Conservation (phyloP, 1,140 invertebrate genomes). For the Dinothrombium tinctorium region DNA sequence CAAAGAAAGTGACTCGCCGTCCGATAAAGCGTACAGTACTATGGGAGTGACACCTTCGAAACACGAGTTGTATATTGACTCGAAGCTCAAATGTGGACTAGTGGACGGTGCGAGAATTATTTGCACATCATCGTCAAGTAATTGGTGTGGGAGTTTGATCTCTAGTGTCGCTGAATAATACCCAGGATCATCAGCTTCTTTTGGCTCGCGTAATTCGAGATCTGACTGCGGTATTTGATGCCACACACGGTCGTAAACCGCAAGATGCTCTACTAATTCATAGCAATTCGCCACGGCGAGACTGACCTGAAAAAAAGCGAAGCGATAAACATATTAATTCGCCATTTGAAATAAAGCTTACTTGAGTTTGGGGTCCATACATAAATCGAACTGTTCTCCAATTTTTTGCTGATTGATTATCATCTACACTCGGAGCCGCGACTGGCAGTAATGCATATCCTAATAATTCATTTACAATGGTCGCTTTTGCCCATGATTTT, state of each 20-base stretch:
- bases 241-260: slow-evolving; percentile 32
- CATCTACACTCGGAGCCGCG: too few relatives aligned
- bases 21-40: too few relatives aligned
- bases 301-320: slow-evolving; percentile 41
- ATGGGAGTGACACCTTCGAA: too few relatives aligned
- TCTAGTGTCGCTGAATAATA: slow-evolving; percentile 43
- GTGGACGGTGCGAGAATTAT: slow-evolving; percentile 42
- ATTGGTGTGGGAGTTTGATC: slow-evolving; percentile 39
- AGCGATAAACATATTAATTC: slow-evolving; percentile 33
- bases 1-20: too few relatives aligned
- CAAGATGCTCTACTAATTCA: slow-evolving; percentile 41
- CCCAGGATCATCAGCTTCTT: slow-evolving; percentile 17
- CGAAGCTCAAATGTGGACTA: slow-evolving; percentile 17
- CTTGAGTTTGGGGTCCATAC: too few relatives aligned
- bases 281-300: slow-evolving; percentile 44
- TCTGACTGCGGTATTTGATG: slow-evolving; percentile 36
- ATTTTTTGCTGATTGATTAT: too few relatives aligned
- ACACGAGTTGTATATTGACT: too few relatives aligned
- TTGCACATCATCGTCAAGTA: slow-evolving; percentile 43
- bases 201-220: slow-evolving; percentile 18
- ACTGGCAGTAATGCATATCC: too few relatives aligned
- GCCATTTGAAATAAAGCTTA: too few relatives aligned
- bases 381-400: too few relatives aligned
- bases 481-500: too few relatives aligned
- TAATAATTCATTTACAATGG: too few relatives aligned